A percentile compares a stretch with the other conserved stretches of the same genome.
These are phyloP conservation scores for Sminthurides bifidus DNA, from an alignment of 1,140 invertebrate genomes.

Conservation along the genomic window DNA sequence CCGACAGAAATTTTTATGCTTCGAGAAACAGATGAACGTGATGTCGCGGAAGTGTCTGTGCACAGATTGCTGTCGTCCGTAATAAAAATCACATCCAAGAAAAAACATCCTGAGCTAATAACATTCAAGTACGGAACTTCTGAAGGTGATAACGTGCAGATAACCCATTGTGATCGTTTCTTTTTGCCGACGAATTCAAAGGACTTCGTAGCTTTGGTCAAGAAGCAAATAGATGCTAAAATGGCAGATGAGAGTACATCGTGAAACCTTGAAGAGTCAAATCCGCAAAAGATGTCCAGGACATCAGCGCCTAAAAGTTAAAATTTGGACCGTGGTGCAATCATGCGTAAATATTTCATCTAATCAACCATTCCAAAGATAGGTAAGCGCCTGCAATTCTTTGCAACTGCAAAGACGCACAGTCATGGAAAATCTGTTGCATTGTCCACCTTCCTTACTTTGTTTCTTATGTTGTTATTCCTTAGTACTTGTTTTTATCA, in stretches of 20 bases:
- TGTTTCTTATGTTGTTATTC: too few relatives aligned
- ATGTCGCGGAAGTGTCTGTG: constrained; percentile 70
- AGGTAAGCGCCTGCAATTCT: too few relatives aligned
- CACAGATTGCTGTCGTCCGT: constrained; percentile 74
- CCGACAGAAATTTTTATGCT: constrained; percentile 75
- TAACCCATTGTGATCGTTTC: constrained; percentile 31
- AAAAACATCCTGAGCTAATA: constrained; percentile 82
- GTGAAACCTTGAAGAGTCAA: too few relatives aligned
- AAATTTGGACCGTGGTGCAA: too few relatives aligned
- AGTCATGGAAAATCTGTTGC: too few relatives aligned
- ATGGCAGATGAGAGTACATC: constrained; percentile 9
- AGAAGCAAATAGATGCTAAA: constrained; percentile 29
- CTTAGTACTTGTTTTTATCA: too few relatives aligned
- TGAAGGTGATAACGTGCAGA: constrained; percentile 23
- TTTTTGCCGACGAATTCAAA: constrained; percentile 28
- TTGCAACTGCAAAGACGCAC: too few relatives aligned
- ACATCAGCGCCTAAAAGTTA: too few relatives aligned
- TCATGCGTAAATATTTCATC: too few relatives aligned
- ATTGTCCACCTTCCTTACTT: too few relatives aligned
- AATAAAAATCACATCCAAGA: constrained; percentile 91
- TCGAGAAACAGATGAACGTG: constrained; percentile 62
- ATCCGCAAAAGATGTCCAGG: too few relatives aligned
- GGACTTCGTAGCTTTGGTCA: constrained; percentile 30
- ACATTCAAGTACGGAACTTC: constrained; percentile 42
- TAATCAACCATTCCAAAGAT: too few relatives aligned